Percentiles rank a stretch among this genome's conserved stretches.
These are phyloP conservation scores for Emydoidea blandingii DNA, from an alignment of 2,797 vertebrate genomes.

Conservation along the genomic window DNA sequence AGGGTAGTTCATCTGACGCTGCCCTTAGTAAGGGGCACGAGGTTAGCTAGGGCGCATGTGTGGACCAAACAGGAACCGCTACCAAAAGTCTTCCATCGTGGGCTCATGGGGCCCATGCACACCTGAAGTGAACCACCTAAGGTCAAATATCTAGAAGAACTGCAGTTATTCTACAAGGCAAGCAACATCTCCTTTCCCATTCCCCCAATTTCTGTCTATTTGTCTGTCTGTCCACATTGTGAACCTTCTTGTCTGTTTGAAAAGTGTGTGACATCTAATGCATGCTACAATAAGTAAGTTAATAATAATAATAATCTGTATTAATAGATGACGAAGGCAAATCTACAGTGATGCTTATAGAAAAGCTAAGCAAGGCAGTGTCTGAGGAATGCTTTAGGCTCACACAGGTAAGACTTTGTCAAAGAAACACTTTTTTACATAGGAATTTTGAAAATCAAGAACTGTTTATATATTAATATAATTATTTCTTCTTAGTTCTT, in stretches of 20 bases:
- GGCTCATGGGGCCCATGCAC: not conserved
- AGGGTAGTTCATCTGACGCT: not conserved
- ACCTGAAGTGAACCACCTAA: not conserved
- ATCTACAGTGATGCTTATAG: conserved; percentile 79
- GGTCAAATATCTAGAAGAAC: not conserved
- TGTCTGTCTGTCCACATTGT: not conserved
- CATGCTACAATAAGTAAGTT: not conserved
- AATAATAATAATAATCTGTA: conserved; percentile 38
- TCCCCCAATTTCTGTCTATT: not conserved
- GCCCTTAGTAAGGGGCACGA: not conserved
- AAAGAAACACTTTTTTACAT: not conserved
- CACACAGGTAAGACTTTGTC: conserved; percentile 82
- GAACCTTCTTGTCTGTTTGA: not conserved
- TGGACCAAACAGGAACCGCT: not conserved
- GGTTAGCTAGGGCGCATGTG: not conserved
- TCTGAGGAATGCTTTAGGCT: conserved; percentile 87
- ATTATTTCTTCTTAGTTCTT: not conserved
- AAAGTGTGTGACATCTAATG: not conserved
- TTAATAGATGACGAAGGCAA: conserved; percentile 77
- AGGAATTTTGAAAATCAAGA: conserved; percentile 3
- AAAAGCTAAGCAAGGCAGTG: conserved; percentile 82
- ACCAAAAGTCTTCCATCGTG: not conserved
- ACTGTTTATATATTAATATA: not conserved
- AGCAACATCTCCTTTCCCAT: not conserved
- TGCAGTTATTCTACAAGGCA: not conserved